Evolutionary conservation across 1,140 invertebrate species (phyloP), one percentile per base, ranked within the genome.

Genomic region (Ceratina japonica): DNA sequence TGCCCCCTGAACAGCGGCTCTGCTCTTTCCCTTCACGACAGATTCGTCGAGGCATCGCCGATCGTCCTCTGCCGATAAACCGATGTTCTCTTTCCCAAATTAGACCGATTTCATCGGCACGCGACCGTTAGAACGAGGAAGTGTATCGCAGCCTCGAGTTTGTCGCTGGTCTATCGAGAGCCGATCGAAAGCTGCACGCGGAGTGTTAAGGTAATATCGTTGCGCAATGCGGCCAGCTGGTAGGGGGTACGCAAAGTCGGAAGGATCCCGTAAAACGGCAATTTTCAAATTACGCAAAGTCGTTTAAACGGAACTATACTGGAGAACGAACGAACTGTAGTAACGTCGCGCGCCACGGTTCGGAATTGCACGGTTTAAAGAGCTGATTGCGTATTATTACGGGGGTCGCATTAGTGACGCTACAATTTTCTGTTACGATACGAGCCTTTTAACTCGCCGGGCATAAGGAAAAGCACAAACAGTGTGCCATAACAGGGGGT

Each of bases 151-250:
- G 54, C 54, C n/a, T 56, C 54, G 54, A 16, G 54, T n/a, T 56
- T 56, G 54, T 56, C 15, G 54, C n/a, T 44, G 16, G 54, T 56
- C n/a, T 56, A 16, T 16, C 54, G 12, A 56, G 20, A 64, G 54
- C 31, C 58, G 20, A 37, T 64, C 22, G 69, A 63, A 31, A 64
- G 59, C 20, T 16, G 10, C n/a, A 12, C 49, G 20, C 0, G 3
- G n/a, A 70, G 58, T 61, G 64, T 84, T 78, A 58, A 79, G 37
- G 13, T 71, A 65, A 82, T 61, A 18, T 22, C n/a, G 75, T 82
- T 82, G 64, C 52, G 65, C 54, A 75, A 84, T 31, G n/a, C 0
- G 27, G 20, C 44, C 62, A 64, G n/a, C 44, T 54, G 44, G 15
- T 77, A 71, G 13, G 54, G 37, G 27, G 37, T 8, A 15, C 56